Evolutionary conservation across 1,140 invertebrate species (phyloP).

Genomic region (Tigriopus japonicus): DNA sequence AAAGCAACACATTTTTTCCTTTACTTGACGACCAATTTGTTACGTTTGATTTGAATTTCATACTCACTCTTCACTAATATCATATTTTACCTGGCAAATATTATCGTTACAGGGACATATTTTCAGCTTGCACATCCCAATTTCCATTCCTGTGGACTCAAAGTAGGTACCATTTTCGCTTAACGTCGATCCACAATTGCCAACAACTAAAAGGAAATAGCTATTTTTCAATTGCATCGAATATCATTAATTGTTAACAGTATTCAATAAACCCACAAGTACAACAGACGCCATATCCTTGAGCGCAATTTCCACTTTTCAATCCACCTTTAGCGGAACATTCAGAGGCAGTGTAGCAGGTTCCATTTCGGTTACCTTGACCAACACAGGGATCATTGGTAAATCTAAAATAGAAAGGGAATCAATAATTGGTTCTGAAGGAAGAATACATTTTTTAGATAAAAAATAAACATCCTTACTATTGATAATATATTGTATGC

Average conservation of each 20-base stretch:
- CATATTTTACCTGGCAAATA: slow-evolving; percentile 2
- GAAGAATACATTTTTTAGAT: no score
- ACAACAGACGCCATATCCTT: slow-evolving; percentile 23
- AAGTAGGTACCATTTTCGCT: slow-evolving; percentile 6
- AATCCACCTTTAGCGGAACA: slow-evolving; percentile 20
- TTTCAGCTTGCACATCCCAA: neutral
- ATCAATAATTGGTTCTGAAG: no score
- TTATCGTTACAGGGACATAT: slow-evolving; percentile 3
- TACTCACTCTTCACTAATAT: no score
- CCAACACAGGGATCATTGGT: slow-evolving; percentile 39
- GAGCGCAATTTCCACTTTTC: slow-evolving; percentile 19
- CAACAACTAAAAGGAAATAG: neutral
- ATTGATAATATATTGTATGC: no score
- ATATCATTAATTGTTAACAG: neutral
- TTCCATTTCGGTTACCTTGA: slow-evolving; percentile 36
- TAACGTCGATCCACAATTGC: neutral
- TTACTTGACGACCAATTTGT: no score
- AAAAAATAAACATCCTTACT: no score
- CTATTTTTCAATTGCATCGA: neutral
- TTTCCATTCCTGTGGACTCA: neutral
- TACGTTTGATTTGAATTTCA: no score
- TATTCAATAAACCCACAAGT: slow-evolving; percentile 18
- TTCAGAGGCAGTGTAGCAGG: slow-evolving; percentile 35
- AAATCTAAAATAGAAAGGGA: no score
- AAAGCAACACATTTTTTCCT: no score